A percentile compares a stretch with the other conserved stretches of the same genome.
Evolutionary conservation across 2,797 vertebrate genomes (phyloP).

Genomic region (Propithecus deckenii): DNA sequence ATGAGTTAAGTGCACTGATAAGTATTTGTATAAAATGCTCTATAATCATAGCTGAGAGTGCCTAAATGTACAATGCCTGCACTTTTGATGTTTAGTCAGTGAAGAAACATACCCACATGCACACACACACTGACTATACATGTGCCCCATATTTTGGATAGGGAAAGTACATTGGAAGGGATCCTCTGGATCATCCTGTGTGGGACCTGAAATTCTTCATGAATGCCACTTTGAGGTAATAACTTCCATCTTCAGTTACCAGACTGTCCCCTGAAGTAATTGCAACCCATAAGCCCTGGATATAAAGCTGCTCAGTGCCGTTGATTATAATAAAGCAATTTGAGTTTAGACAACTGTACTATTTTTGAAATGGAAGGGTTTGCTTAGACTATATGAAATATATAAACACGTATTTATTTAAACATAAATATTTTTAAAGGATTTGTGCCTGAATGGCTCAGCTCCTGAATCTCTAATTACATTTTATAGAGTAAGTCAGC

Average conservation of each 20-base stretch:
- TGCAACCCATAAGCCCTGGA: slow-evolving; percentile 33
- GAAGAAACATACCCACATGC: background rate
- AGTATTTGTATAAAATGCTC: background rate
- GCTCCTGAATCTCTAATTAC: slow-evolving; percentile 30
- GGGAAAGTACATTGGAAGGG: background rate
- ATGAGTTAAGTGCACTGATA: background rate
- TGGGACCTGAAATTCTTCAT: background rate
- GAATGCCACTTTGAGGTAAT: slow-evolving; percentile 31
- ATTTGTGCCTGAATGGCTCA: slow-evolving; percentile 25
- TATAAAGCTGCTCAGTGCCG: slow-evolving; percentile 34
- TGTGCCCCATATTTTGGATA: background rate
- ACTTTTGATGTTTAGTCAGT: background rate
- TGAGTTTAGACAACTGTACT: background rate
- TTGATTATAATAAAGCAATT: slow-evolving; percentile 46
- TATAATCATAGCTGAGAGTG: background rate
- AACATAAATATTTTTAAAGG: slow-evolving; percentile 1
- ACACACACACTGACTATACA: background rate
- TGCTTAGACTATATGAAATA: slow-evolving; percentile 19
- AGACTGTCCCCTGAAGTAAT: slow-evolving; percentile 57
- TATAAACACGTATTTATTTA: slow-evolving; percentile 43
- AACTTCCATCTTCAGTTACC: slow-evolving; percentile 59
- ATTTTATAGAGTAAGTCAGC: background rate
- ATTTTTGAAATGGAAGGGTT: slow-evolving; percentile 18
- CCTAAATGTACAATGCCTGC: background rate
- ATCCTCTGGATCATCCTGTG: background rate